Evolutionary conservation across 2,888 invertebrate species (phyloP).

Genomic region (Gasteruption jaculator): DNA sequence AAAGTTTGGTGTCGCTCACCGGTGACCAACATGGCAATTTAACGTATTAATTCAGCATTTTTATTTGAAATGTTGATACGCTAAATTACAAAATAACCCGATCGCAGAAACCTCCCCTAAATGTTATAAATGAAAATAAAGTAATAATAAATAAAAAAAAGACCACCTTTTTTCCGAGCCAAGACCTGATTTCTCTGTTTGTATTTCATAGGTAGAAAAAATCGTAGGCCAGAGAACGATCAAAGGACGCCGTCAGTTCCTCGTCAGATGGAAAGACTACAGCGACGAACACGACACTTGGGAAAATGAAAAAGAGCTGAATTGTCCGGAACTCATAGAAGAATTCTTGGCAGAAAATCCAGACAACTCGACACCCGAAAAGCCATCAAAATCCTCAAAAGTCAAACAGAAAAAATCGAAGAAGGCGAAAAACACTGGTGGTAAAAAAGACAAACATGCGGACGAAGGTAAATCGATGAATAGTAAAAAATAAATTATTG

Average conservation of each 20-base stretch:
- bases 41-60: too few species aligned
- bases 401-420: conserved; percentile 8
- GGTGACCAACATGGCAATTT: too few species aligned
- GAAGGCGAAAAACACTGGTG: conserved; percentile 14
- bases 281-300: conserved; percentile 67
- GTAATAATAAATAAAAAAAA: too few species aligned
- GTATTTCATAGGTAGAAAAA: conserved; percentile 69
- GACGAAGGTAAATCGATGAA: conserved; percentile 12
- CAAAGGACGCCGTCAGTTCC: conserved; percentile 64
- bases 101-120: too few species aligned
- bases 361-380: conserved; percentile 22
- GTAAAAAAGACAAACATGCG: conserved; percentile 11
- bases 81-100: too few species aligned
- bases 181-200: too few species aligned
- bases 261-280: conserved; percentile 78
- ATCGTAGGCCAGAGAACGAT: conserved; percentile 67
- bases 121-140: too few species aligned
- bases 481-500: not conserved
- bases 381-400: conserved; percentile 1
- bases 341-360: conserved; percentile 49
- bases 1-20: too few species aligned
- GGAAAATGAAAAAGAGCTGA: conserved; percentile 69
- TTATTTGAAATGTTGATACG: too few species aligned
- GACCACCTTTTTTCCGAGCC: too few species aligned
- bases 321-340: conserved; percentile 66